Conservation (phyloP, 2,113 vertebrate species). For the Numida meleagris region DNA sequence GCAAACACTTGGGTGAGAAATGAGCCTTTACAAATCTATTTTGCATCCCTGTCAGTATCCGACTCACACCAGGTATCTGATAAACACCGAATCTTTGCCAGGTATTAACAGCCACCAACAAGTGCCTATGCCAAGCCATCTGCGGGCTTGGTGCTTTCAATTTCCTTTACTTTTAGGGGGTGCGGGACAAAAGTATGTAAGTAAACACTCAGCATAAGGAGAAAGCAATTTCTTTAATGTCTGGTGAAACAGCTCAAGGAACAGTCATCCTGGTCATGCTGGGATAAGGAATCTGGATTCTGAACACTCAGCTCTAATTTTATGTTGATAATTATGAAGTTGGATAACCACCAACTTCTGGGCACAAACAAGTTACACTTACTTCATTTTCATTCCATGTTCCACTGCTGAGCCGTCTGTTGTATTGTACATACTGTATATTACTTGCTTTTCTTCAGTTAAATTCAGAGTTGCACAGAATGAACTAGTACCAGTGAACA, state of each 20-base stretch:
- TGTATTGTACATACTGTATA: slow-evolving; percentile 12
- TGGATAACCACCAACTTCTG: slow-evolving; percentile 44
- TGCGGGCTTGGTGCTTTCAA: slow-evolving; percentile 14
- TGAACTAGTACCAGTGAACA: background rate
- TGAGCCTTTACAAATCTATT: background rate
- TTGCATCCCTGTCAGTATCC: background rate
- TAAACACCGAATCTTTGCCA: slow-evolving; percentile 12
- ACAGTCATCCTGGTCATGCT: slow-evolving; percentile 20
- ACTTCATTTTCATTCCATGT: slow-evolving; percentile 44
- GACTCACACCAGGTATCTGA: background rate
- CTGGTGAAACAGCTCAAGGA: background rate
- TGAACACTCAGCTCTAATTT: slow-evolving; percentile 49
- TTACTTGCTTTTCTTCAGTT: slow-evolving; percentile 48
- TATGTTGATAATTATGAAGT: slow-evolving; percentile 60
- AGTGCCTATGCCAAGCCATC: slow-evolving; percentile 1
- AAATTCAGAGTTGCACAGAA: slow-evolving; percentile 24
- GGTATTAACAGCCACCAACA: slow-evolving; percentile 5
- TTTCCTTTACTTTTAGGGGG: slow-evolving; percentile 34
- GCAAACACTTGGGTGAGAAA: background rate
- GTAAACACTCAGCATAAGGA: background rate
- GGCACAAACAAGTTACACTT: slow-evolving; percentile 58
- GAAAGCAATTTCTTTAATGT: background rate
- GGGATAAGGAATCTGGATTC: slow-evolving; percentile 35
- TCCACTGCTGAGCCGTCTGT: slow-evolving; percentile 54
- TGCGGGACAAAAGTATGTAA: background rate